Evolutionary conservation across 2,888 invertebrate genomes (phyloP), one percentile per base, ranked within the genome.

Genomic region (Leptarthrus brevirostris): DNA sequence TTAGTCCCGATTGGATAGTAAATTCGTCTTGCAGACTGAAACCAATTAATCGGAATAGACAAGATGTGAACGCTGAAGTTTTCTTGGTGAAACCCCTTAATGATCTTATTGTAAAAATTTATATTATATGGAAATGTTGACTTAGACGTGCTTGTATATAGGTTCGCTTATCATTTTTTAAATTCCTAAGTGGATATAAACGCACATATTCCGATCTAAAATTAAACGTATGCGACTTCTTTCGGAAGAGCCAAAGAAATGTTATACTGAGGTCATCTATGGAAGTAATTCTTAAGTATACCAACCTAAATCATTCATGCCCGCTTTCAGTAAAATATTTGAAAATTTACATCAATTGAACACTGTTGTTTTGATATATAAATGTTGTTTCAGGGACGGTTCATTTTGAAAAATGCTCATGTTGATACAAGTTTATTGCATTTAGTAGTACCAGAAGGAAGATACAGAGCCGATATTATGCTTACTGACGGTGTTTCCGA

Each of bases 301-400:
- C 56, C 1, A 56, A 56, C 30, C 6, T 56, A 30, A 56, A 56
- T 16, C 56, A 56, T 30, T 56, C 56, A 5, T 56, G 56, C 34
- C 56, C 56, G 6, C 30, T 14, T 30, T 16, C 26, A n/a, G 34
- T 56, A 16, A 56, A 18, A 16, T n/a, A 34, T 8, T 58, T 4
- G 14, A 18, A n/a, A 26, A 14, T 0, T 34, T 3, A 2, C 14
- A 6, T n/a, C n/a, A 3, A 30, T 30, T 30, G 8, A 8, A 30
- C n/a, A n/a, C n/a, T 10, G n/a, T 24, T 53, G 8, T 24, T 4
- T 53, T 53, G 14, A 22, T 53, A 18, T 53, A 20, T 12, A 18
- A 30, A 20, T 58, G 14, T 18, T 36, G 26, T 30, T 30, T 8
- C 8, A 58, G 58, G 58, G 58, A 3, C 16, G 20, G 20, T 10